Evolutionary conservation across 2,888 invertebrate species (phyloP), one percentile per base, ranked within the genome.

Genomic region (Choristoneura rosaceana): DNA sequence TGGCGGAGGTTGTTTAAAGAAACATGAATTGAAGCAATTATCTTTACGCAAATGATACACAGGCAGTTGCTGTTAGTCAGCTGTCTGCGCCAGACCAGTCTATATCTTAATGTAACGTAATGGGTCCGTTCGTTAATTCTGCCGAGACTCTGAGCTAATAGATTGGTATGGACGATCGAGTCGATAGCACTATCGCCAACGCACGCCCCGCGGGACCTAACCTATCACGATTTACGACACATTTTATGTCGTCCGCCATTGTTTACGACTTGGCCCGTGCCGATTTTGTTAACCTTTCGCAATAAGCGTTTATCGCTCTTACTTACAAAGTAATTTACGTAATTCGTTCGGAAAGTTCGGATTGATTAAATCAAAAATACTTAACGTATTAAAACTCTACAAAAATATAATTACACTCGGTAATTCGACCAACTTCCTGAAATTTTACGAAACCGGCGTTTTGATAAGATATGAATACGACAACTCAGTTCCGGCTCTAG

Each of bases 171-270:
- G 50, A 38, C 70, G n/a, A 41, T 52, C 25, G 38, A 41, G 34
- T 41, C 17, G n/a, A 59, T 41, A 47, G 34, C 43, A 58, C 45
- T 45, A 55, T 55, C 52, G 43, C 66, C 47, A 47, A 50, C 68
- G 58, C 62, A 47, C 64, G 47, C 60, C 60, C 33, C 34, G 50
- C 61, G 66, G n/a, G 43, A 59, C 63, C 45, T 17, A 67, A 59
- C 63, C 45, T 17, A 67, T 67, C 41, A 59, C 62, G 41, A 63
- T 69, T 71, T 73, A 69, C 43, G 73, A 68, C 50, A 33, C 47
- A 45, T 63, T 63, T 68, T 58, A 64, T 47, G 64, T 60, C 68
- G 55, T 71, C 67, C 63, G 67, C 58, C 41, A 58, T 43, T 63
- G 63, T 68, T 64, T 68, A 69, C 43, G 62, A 66, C 47, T 38